These are phyloP conservation scores for Trilocha varians DNA, from an alignment of 2,888 invertebrate genomes.

Conservation along the genomic window DNA sequence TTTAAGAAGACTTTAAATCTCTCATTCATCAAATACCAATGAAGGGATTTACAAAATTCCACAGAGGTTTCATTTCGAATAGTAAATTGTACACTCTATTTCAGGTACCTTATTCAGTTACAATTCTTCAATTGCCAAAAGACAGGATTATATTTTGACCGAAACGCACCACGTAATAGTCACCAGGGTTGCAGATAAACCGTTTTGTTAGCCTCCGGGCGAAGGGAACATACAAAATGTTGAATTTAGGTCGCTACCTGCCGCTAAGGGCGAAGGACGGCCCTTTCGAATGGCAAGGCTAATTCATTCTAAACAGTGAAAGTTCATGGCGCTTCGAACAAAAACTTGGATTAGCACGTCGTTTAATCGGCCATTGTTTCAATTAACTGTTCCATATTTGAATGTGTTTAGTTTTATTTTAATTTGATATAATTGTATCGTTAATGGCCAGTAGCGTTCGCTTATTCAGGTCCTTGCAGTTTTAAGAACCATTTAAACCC, in stretches of 20 bases:
- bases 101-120: not conserved
- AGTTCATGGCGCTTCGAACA: constrained; percentile 10
- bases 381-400: too few species aligned
- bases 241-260: constrained; percentile 16
- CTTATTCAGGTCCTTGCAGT: too few species aligned
- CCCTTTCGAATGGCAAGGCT: constrained; percentile 11
- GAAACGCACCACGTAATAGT: not conserved
- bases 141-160: not conserved
- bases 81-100: not conserved
- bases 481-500: too few species aligned
- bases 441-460: too few species aligned
- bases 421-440: too few species aligned
- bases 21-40: too few species aligned
- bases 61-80: too few species aligned
- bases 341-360: constrained; percentile 2
- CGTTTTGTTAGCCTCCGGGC: constrained; percentile 1
- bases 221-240: constrained; percentile 8
- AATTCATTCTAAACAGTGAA: constrained; percentile 14
- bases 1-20: too few species aligned
- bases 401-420: too few species aligned
- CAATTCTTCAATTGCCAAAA: not conserved
- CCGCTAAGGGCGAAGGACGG: constrained; percentile 6
- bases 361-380: not conserved
- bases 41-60: too few species aligned
- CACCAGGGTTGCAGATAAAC: not conserved